A percentile compares a stretch with the other conserved stretches of the same genome.
These are phyloP conservation scores for Porites lutea DNA, from an alignment of 64 coral and sea anemone genomes.

Conservation along the genomic window DNA sequence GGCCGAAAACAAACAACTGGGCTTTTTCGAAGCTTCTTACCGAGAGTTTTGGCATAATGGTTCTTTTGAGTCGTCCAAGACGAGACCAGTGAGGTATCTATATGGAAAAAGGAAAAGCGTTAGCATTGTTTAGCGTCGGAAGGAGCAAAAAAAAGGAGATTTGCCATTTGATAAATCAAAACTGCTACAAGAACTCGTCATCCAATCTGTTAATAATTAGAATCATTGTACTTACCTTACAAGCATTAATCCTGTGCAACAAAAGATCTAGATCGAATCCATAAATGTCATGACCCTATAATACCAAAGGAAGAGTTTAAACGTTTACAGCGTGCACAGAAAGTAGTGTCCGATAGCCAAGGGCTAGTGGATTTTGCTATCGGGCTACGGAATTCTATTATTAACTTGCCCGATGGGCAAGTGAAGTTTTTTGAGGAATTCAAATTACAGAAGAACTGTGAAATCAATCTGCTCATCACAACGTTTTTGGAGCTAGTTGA, in stretches of 20 bases:
- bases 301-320: background rate
- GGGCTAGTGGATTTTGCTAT: too few relatives aligned
- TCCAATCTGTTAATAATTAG: background rate
- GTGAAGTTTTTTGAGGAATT: too few relatives aligned
- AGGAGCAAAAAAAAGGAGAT: too few relatives aligned
- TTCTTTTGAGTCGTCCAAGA: constrained; percentile 84
- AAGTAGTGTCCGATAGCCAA: too few relatives aligned
- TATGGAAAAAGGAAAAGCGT: background rate
- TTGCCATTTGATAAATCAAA: too few relatives aligned
- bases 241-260: constrained; percentile 93
- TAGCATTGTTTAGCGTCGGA: too few relatives aligned
- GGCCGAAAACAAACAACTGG: background rate
- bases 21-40: constrained; percentile 11
- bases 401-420: too few relatives aligned
- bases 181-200: background rate
- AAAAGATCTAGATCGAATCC: constrained; percentile 95
- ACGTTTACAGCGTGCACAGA: too few relatives aligned
- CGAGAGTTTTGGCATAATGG: constrained; percentile 92
- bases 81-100: constrained; percentile 99
- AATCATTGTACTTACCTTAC: constrained; percentile 70
- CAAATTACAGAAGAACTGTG: too few relatives aligned
- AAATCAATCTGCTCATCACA: too few relatives aligned
- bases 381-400: too few relatives aligned
- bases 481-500: too few relatives aligned
- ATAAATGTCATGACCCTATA: constrained; percentile 81